Evolutionary conservation across 2,113 vertebrate species (phyloP).

Genomic region (Sturnira hondurensis): DNA sequence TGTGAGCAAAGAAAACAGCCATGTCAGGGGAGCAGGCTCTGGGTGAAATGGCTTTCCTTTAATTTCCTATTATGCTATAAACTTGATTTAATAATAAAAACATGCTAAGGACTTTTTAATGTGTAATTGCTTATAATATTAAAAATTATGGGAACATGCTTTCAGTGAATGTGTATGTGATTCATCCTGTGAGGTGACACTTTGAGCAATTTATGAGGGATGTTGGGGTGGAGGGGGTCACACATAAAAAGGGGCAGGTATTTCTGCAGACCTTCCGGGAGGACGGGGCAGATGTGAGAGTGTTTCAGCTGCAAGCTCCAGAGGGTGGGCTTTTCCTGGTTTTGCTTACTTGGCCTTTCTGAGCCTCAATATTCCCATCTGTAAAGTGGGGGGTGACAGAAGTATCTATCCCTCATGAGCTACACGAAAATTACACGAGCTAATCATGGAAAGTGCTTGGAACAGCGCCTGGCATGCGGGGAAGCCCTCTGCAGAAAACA

Average conservation of each 20-base stretch:
- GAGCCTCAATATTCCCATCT: neutral
- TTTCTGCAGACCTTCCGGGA: neutral
- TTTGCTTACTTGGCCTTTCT: neutral
- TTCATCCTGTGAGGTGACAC: constrained; percentile 52
- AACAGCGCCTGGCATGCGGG: neutral
- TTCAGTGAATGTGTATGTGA: constrained; percentile 54
- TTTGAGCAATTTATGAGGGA: constrained; percentile 18
- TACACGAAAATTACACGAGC: neutral
- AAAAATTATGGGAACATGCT: constrained; percentile 62
- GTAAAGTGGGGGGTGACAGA: neutral
- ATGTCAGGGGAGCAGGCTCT: neutral
- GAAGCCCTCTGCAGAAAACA: neutral
- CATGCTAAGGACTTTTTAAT: constrained; percentile 47
- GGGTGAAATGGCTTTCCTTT: constrained; percentile 41
- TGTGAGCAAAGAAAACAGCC: neutral
- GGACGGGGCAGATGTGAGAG: neutral
- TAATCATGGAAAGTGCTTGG: neutral
- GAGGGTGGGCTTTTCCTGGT: neutral
- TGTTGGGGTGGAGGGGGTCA: neutral
- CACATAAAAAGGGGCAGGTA: neutral
- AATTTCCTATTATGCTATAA: constrained; percentile 61
- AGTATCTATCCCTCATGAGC: neutral
- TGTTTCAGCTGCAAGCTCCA: neutral
- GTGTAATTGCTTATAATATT: constrained; percentile 56
- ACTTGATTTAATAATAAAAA: constrained; percentile 63